These are phyloP conservation scores for Drosophila sproati DNA, from an alignment of 1,140 invertebrate species.

Conservation along the genomic window DNA sequence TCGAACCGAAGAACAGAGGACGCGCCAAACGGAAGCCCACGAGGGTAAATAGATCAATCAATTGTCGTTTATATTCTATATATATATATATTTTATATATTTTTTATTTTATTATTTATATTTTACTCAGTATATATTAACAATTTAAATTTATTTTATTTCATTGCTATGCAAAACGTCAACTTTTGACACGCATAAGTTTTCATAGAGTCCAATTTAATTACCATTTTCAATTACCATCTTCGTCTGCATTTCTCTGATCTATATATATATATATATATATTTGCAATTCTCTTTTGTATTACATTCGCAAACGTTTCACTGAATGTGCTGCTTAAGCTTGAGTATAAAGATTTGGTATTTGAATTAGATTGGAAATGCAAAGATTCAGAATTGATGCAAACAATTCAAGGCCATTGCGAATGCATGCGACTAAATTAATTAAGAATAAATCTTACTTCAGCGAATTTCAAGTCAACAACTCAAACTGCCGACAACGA, in stretches of 20 bases:
- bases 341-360: too few relatives aligned
- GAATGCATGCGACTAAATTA: too few relatives aligned
- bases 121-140: too few relatives aligned
- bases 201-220: too few relatives aligned
- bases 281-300: neutral
- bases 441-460: neutral
- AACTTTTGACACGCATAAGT: too few relatives aligned
- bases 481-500: slow-evolving; percentile 3
- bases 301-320: slow-evolving; percentile 6
- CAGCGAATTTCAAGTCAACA: neutral
- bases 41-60: slow-evolving; percentile 12
- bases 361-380: too few relatives aligned
- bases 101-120: neutral
- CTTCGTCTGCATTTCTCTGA: neutral
- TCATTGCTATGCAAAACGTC: too few relatives aligned
- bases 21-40: neutral
- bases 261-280: too few relatives aligned
- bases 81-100: neutral
- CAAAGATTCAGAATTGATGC: too few relatives aligned
- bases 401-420: too few relatives aligned
- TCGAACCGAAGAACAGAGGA: neutral
- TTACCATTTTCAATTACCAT: neutral
- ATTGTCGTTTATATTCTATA: neutral
- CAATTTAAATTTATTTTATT: too few relatives aligned
- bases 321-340: neutral